phyloP scores from a whole-genome alignment of 2,888 invertebrate species.

The Pseudanteris insignis region DNA sequence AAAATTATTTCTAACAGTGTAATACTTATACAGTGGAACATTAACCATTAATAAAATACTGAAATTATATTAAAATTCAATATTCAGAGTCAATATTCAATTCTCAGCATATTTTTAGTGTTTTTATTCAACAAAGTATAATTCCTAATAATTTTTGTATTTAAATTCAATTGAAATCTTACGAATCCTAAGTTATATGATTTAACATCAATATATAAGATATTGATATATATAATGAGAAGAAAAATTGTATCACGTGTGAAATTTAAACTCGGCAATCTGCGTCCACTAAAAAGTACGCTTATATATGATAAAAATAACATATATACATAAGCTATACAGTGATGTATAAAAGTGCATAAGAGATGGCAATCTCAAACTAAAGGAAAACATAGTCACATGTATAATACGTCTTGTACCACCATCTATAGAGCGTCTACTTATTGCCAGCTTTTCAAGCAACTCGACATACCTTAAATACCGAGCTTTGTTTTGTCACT shows the following conservation, averaged over 20 bases:
- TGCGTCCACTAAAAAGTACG: constrained; percentile 12
- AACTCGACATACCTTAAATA: constrained; percentile 53
- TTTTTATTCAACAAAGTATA: too few relatives aligned
- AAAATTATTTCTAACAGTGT: too few relatives aligned
- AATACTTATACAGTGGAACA: too few relatives aligned
- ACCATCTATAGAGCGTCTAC: constrained; percentile 55
- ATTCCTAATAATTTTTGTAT: too few relatives aligned
- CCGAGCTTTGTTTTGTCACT: constrained; percentile 56
- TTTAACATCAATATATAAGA: too few relatives aligned
- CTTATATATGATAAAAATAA: constrained; percentile 29
- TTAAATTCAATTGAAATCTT: too few relatives aligned
- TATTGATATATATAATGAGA: constrained; percentile 9
- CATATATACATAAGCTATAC: constrained; percentile 29
- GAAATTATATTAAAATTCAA: too few relatives aligned
- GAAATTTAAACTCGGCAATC: constrained; percentile 10
- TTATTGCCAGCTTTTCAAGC: constrained; percentile 61
- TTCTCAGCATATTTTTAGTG: too few relatives aligned
- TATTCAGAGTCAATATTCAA: too few relatives aligned
- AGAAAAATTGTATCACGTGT: constrained; percentile 4
- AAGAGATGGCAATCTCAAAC: constrained; percentile 64
- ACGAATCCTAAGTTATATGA: too few relatives aligned
- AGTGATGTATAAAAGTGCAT: constrained; percentile 63
- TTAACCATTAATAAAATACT: too few relatives aligned
- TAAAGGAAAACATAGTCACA: constrained; percentile 56
- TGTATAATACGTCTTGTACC: constrained; percentile 56